phyloP scores from a whole-genome alignment of 2,888 invertebrate genomes.

The Drosophila affinis region DNA sequence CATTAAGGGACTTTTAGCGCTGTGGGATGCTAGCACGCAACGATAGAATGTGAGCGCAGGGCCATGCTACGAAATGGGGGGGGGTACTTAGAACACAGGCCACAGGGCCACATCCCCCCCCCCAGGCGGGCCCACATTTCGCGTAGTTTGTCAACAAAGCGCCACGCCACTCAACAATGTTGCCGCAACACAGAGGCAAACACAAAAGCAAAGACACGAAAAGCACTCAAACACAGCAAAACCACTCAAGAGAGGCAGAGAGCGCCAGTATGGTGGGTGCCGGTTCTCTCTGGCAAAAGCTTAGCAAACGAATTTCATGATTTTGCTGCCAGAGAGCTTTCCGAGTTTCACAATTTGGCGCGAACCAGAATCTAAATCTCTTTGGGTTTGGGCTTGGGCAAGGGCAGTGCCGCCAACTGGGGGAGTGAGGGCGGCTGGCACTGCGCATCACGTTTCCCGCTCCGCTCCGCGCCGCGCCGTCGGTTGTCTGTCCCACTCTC shows the following conservation, averaged over 20 bases:
- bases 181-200: constrained; percentile 52
- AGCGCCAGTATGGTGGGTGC: not conserved
- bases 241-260: constrained; percentile 20
- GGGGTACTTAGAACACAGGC: not conserved
- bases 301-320: constrained; percentile 9
- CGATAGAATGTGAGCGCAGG: no score
- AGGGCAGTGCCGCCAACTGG: not conserved
- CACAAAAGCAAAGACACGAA: constrained; percentile 10
- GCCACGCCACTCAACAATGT: constrained; percentile 32
- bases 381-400: not conserved
- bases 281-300: constrained; percentile 8
- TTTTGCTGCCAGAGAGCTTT: not conserved
- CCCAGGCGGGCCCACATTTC: not conserved
- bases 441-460: not conserved
- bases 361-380: constrained; percentile 11
- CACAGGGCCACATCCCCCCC: not conserved
- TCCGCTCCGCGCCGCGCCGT: not conserved
- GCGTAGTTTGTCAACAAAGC: not conserved
- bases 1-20: no score
- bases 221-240: constrained; percentile 6
- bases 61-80: not conserved
- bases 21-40: no score
- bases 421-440: not conserved
- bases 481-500: not conserved
- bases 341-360: constrained; percentile 38